A percentile compares a stretch with the other conserved stretches of the same genome.
Evolutionary conservation across 2,797 vertebrate species (phyloP).

Genomic region (Anguilla marmorata): DNA sequence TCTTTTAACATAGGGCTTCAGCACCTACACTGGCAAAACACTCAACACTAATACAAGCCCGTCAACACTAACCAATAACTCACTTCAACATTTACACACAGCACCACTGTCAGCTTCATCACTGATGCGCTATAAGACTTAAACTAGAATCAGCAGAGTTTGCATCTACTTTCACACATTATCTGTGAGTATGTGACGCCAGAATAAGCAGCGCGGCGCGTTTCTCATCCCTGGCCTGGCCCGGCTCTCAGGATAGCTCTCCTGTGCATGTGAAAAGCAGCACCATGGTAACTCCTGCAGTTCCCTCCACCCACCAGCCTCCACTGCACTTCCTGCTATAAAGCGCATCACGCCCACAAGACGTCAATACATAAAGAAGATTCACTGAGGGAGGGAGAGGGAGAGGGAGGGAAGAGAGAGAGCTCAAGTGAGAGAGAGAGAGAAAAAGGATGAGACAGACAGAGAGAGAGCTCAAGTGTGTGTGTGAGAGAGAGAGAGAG

Average conservation of each 20-base stretch:
- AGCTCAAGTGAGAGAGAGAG: constrained; percentile 81
- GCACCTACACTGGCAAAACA: no score
- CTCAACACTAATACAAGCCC: no score
- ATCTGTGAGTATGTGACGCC: neutral
- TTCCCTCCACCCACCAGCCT: neutral
- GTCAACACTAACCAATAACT: neutral
- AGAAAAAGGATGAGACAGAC: constrained; percentile 71
- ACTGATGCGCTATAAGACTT: neutral
- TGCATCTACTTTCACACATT: neutral
- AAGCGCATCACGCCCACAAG: neutral
- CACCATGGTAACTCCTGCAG: neutral
- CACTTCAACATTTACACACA: neutral
- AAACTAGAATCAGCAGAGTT: neutral
- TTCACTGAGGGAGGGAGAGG: constrained; percentile 70
- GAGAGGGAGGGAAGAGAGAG: constrained; percentile 74
- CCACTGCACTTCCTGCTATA: neutral
- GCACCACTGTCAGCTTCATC: neutral
- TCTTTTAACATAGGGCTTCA: no score
- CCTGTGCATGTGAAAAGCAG: no score
- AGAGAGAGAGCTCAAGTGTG: neutral
- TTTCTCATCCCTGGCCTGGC: neutral
- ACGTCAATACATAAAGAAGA: neutral
- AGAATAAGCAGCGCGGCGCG: neutral
- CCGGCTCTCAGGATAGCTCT: neutral
- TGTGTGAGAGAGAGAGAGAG: no score